These are phyloP conservation scores for Meganola albula DNA, from an alignment of 2,888 invertebrate genomes.

Conservation along the genomic window DNA sequence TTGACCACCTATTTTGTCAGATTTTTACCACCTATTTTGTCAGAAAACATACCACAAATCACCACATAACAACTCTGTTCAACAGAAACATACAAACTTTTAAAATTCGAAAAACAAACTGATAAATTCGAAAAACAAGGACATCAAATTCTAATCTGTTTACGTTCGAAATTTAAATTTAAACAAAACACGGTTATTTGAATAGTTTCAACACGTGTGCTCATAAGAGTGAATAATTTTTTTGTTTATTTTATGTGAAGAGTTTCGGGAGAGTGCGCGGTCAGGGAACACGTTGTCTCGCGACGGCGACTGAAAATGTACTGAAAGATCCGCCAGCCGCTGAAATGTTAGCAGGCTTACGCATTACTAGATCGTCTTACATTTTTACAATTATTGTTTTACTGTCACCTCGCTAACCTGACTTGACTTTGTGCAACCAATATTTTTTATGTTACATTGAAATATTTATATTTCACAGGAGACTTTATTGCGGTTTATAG, in stretches of 20 bases:
- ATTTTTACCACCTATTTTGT: conserved; percentile 34
- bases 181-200: background rate
- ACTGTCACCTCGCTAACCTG: too few relatives aligned
- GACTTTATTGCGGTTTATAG: too few relatives aligned
- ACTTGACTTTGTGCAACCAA: too few relatives aligned
- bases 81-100: conserved; percentile 2
- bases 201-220: too few relatives aligned
- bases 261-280: conserved; percentile 30
- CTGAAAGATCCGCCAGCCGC: conserved; percentile 33
- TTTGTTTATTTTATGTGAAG: conserved; percentile 12
- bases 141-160: too few relatives aligned
- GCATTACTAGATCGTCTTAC: too few relatives aligned
- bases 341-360: too few relatives aligned
- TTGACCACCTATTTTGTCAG: conserved; percentile 54
- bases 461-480: too few relatives aligned
- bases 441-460: too few relatives aligned
- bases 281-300: conserved; percentile 29
- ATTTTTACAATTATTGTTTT: too few relatives aligned
- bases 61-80: conserved; percentile 11
- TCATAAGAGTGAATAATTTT: too few relatives aligned
- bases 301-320: conserved; percentile 38
- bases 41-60: conserved; percentile 34
- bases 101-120: background rate
- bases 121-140: background rate
- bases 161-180: too few relatives aligned